Evolutionary conservation across 2,888 invertebrate genomes (phyloP).

Genomic region (Stegana nigrithorax): DNA sequence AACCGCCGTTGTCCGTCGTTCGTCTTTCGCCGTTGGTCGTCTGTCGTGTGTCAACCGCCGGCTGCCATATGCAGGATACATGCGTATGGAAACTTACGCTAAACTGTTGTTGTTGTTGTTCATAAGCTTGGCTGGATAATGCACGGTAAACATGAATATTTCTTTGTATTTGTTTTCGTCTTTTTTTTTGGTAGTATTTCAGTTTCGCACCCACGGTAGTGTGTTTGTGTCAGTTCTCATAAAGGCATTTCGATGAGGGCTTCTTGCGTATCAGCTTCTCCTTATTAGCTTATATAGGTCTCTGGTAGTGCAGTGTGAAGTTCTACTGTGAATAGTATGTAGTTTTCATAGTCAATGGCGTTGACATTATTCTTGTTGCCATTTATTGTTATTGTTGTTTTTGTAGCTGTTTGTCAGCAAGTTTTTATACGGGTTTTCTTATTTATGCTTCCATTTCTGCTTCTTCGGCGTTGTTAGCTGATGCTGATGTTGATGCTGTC

Average conservation of each 20-base stretch:
- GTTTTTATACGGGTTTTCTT: conserved; percentile 47
- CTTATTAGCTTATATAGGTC: background rate
- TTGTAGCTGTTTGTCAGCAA: conserved; percentile 51
- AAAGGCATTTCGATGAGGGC: conserved; percentile 14
- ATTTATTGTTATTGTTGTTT: conserved; percentile 35
- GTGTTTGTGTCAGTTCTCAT: conserved; percentile 30
- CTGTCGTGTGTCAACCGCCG: background rate
- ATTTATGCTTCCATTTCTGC: background rate
- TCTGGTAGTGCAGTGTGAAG: too few species aligned
- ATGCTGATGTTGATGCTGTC: conserved; percentile 42
- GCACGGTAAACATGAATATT: too few species aligned
- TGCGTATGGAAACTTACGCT: background rate
- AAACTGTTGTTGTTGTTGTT: background rate
- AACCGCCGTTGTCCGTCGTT: too few species aligned
- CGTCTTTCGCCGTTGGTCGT: background rate
- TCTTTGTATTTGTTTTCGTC: too few species aligned
- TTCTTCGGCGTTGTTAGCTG: conserved; percentile 33
- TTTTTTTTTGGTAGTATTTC: too few species aligned
- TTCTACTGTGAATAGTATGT: too few species aligned
- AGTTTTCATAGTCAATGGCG: too few species aligned
- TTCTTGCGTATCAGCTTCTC: background rate
- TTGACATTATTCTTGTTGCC: conserved; percentile 5
- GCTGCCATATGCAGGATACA: background rate
- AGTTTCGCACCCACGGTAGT: conserved; percentile 50
- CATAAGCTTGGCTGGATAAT: too few species aligned